Evolutionary conservation across 2,888 invertebrate genomes (phyloP).

Genomic region (Vanessa cardui): DNA sequence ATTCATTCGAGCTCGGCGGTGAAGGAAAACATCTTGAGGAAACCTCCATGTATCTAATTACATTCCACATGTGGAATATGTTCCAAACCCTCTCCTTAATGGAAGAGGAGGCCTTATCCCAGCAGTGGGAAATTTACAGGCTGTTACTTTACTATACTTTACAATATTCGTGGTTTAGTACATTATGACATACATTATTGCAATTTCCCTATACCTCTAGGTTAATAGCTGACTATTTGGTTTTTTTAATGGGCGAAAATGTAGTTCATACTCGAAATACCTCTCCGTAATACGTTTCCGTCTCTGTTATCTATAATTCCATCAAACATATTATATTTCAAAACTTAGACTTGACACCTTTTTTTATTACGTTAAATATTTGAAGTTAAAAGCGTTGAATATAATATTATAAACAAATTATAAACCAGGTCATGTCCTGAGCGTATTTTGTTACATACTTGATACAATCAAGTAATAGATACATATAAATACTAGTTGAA

Average conservation of each 20-base stretch:
- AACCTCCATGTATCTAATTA: too few relatives aligned
- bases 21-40: too few relatives aligned
- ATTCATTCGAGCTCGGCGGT: too few relatives aligned
- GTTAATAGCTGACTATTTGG: background rate
- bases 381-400: background rate
- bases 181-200: background rate
- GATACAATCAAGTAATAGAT: background rate
- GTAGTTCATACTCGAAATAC: constrained; percentile 4
- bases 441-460: background rate
- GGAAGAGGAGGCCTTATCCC: too few relatives aligned
- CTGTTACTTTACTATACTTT: too few relatives aligned
- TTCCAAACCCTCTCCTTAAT: too few relatives aligned
- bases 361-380: background rate
- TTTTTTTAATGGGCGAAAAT: constrained; percentile 5
- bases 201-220: background rate
- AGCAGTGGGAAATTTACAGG: too few relatives aligned
- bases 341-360: constrained; percentile 2
- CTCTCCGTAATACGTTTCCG: too few relatives aligned
- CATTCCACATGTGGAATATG: too few relatives aligned
- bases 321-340: background rate
- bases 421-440: background rate
- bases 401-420: background rate
- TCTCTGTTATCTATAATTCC: background rate
- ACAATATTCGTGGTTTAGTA: too few relatives aligned
- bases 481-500: background rate